Evolutionary conservation across 2,888 invertebrate genomes (phyloP).

Genomic region (Macrosiphum euphorbiae): DNA sequence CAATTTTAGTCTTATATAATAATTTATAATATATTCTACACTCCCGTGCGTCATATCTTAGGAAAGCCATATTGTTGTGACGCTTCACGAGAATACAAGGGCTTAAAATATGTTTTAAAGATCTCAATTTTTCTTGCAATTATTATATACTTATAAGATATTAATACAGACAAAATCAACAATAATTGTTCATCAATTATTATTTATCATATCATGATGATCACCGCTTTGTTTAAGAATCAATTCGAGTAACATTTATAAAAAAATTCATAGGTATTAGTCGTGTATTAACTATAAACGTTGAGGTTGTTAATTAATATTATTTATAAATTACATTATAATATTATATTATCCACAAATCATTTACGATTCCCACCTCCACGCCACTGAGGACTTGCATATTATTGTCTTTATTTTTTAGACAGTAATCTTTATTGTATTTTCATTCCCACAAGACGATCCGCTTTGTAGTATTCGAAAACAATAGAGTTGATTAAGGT

Average conservation of each 20-base stretch:
- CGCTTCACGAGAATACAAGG: neutral
- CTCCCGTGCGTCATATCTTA: neutral
- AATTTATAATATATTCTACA: neutral
- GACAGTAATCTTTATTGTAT: neutral
- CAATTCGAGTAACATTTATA: too few species aligned
- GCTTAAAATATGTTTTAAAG: neutral
- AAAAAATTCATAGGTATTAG: neutral
- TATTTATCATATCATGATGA: neutral
- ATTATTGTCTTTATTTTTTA: neutral
- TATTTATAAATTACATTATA: neutral
- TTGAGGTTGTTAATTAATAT: neutral
- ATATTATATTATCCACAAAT: neutral
- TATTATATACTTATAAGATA: neutral
- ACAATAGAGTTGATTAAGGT: slow-evolving; percentile 31
- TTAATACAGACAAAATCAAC: neutral
- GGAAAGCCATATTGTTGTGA: neutral
- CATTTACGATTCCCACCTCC: neutral
- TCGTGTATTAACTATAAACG: neutral
- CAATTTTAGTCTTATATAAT: neutral
- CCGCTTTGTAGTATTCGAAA: neutral
- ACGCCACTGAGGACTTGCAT: neutral
- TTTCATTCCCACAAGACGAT: slow-evolving; percentile 5
- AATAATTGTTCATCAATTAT: neutral
- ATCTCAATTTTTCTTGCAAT: neutral
- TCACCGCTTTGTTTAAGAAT: neutral